phyloP scores from a whole-genome alignment of 1,140 invertebrate species.

The Streblospio benedicti region DNA sequence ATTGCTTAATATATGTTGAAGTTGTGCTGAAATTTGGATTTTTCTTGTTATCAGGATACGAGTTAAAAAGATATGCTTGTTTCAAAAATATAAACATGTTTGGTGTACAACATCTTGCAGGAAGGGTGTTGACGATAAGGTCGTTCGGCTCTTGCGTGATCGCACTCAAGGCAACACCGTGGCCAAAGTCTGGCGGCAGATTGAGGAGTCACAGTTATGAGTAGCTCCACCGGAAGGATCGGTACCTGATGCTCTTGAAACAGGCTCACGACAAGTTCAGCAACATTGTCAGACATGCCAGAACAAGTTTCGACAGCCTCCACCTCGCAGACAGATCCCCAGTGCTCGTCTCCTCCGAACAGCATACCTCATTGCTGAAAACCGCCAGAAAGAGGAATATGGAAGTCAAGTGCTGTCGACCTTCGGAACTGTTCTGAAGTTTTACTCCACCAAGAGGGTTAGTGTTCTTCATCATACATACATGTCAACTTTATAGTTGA shows the following conservation, averaged over 20 bases:
- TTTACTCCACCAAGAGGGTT: constrained; percentile 2
- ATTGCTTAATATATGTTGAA: too few species aligned
- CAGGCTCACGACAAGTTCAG: too few species aligned
- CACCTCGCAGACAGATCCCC: not conserved
- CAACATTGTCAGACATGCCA: too few species aligned
- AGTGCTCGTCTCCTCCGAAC: not conserved
- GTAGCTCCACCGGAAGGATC: not conserved
- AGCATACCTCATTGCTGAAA: not conserved
- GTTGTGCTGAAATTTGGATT: too few species aligned
- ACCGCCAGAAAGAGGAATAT: not conserved
- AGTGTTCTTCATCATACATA: too few species aligned
- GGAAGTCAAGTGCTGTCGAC: not conserved
- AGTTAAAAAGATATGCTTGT: too few species aligned
- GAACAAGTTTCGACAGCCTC: too few species aligned
- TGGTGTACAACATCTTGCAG: not conserved
- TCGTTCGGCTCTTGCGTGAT: not conserved
- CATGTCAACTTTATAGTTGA: too few species aligned
- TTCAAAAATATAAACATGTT: too few species aligned
- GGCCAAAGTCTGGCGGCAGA: not conserved
- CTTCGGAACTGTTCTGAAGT: not conserved
- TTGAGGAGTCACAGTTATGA: not conserved
- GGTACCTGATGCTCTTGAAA: not conserved
- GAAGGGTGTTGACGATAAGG: not conserved
- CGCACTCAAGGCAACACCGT: constrained; percentile 1
- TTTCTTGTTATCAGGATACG: too few species aligned